Conservation (phyloP, 1,140 invertebrate genomes). For the Pemphigus obesinymphae region DNA sequence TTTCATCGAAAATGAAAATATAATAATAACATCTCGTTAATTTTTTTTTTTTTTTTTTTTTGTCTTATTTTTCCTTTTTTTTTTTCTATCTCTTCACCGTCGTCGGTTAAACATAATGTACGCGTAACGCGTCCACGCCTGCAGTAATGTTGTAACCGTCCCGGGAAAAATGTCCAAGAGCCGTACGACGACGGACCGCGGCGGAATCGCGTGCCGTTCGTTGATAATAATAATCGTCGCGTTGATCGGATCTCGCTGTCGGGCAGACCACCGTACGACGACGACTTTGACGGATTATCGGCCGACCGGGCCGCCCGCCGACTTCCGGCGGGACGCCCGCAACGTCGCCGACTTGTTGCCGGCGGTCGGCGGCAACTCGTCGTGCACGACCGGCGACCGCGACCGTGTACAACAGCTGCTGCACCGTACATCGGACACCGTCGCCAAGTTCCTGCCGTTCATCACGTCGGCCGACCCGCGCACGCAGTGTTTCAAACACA, state of each 20-base stretch:
- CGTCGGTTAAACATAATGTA: background rate
- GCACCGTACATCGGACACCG: background rate
- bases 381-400: background rate
- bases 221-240: background rate
- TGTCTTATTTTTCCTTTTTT: no score
- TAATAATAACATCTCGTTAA: background rate
- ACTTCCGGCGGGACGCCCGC: background rate
- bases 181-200: background rate
- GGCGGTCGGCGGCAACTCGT: background rate
- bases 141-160: background rate
- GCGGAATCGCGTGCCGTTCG: background rate
- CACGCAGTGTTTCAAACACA: constrained; percentile 19
- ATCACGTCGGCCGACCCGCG: background rate
- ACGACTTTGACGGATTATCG: background rate
- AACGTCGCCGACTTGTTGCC: background rate
- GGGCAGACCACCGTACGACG: background rate
- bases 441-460: constrained; percentile 6
- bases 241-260: background rate
- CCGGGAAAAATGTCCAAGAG: background rate
- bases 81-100: no score
- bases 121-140: background rate
- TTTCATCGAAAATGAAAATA: background rate
- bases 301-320: background rate
- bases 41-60: background rate
- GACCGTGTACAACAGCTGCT: background rate